Evolutionary conservation across 2,888 invertebrate genomes (phyloP), one percentile per base, ranked within the genome.

Genomic region (Drosophila fulvimacula): DNA sequence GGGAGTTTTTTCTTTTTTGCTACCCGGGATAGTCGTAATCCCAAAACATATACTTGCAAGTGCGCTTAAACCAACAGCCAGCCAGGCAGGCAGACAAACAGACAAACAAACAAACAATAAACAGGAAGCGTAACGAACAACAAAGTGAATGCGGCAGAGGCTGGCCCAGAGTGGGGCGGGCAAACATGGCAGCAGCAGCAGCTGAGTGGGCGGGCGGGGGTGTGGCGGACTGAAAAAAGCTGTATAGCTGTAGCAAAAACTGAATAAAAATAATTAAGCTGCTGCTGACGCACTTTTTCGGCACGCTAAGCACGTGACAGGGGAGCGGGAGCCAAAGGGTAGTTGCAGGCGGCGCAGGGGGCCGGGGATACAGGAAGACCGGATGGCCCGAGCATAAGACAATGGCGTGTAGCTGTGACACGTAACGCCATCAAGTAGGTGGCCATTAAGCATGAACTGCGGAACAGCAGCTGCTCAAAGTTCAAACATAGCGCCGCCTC

Each of bases 231-330:
- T 32, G 61, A 56, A 42, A 39, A 66, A 41, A 59, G 55, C 61
- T 48, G 58, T 48, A 52, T 60, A 42, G 48, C 42, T 60, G 59
- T 69, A 61, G 77, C 77, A 63, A 60, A 74, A 74, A 78, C 69
- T 78, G 78, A 73, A 82, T 87, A 83, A 83, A 83, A 87, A 83
- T 83, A 83, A 83, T 83, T 87, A 83, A 83, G 87, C 87, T 76
- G 78, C 87, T 86, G 87, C 84, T 82, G 83, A 83, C 83, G 83
- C 83, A 83, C 82, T 83, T 86, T 87, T 83, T 84, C 77, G 82
- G 84, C 78, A 83, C 79, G 84, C 87, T 46, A 68, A 73, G 80
- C 84, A 83, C 83, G 83, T 83, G 84, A 82, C 82, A 65, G 46
- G 2, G 36, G 5, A n/a, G 36, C 21, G 5, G 51, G 5, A 7